Evolutionary conservation across 2,888 invertebrate genomes (phyloP), one percentile per base, ranked within the genome.

Genomic region (Pollenia griseotomentosa): DNA sequence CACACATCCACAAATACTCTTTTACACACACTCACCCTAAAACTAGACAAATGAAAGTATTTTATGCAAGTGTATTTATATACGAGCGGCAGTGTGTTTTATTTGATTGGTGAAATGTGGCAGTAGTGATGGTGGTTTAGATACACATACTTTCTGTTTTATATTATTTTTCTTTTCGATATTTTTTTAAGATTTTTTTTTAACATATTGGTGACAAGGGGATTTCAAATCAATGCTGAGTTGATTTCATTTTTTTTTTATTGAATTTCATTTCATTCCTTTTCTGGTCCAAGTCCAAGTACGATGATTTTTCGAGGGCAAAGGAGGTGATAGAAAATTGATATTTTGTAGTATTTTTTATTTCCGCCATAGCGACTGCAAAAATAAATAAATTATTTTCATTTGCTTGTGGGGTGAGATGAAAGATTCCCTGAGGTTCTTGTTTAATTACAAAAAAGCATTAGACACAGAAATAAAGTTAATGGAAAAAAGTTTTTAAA

Each of bases 141-240:
- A 12, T 65, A 19, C 46, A 81, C 55, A 73, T 48, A 57, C 46
- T 46, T 73, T n/a, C 53, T 65, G 6, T 11, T 71, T 73, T 55
- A n/a, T 78, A 66, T 46, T 53, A 53, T 65, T 77, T 75, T 53
- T 44, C 44, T 46, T 46, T 53, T 12, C 53, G 46, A 73, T 23
- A 53, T 44, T 19, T 61, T 71, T 70, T 59, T 59, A 11, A 23
- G n/a, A 42, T n/a, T 10, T 14, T n/a, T 51, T 57, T 73, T 57
- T 42, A 57, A n/a, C 14, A 53, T 57, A 42, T 66, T 73, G 73
- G 57, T 48, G 81, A 73, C 81, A 74, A 59, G 73, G 65, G 73
- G 73, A 81, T 81, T 74, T 66, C 46, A 48, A 81, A 81, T 74
- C 74, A 81, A 74, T 81, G 66, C 65, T 65, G 33, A 16, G 10